phyloP scores from a whole-genome alignment of 2,797 vertebrate genomes.

The Sebastes variabilis region DNA sequence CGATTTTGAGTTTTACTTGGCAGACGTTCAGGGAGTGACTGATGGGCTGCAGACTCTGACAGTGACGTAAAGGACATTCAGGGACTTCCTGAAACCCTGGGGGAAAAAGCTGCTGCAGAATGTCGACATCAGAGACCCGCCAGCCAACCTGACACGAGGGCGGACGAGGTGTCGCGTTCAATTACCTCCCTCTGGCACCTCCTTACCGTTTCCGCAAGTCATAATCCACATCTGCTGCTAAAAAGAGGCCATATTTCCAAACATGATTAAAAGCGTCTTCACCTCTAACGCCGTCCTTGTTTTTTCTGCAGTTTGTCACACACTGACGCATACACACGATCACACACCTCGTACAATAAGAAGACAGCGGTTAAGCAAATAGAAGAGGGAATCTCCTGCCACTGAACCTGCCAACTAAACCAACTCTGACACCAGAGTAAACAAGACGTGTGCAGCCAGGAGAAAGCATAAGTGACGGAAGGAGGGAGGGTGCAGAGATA shows the following conservation, averaged over 20 bases:
- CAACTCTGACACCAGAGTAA: constrained; percentile 62
- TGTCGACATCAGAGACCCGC: constrained; percentile 35
- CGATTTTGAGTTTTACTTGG: constrained; percentile 58
- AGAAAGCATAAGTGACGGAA: not conserved
- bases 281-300: not conserved
- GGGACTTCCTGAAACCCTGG: constrained; percentile 37
- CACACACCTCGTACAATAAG: constrained; percentile 3
- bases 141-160: constrained; percentile 48
- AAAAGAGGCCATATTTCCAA: constrained; percentile 20
- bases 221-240: constrained; percentile 31
- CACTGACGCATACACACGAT: not conserved
- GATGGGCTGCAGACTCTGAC: constrained; percentile 52
- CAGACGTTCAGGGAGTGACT: constrained; percentile 53
- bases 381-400: constrained; percentile 48
- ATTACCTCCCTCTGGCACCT: constrained; percentile 44
- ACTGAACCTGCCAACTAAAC: constrained; percentile 57
- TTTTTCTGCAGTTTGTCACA: not conserved
- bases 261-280: constrained; percentile 45
- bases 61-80: constrained; percentile 59
- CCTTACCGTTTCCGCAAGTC: constrained; percentile 29
- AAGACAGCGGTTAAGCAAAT: constrained; percentile 59
- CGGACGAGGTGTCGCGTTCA: constrained; percentile 44
- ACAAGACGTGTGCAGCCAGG: constrained; percentile 44
- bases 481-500: not conserved
- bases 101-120: constrained; percentile 35